Evolutionary conservation across 2,113 vertebrate species (phyloP).

Genomic region (Cryptomyrus ogoouensis): DNA sequence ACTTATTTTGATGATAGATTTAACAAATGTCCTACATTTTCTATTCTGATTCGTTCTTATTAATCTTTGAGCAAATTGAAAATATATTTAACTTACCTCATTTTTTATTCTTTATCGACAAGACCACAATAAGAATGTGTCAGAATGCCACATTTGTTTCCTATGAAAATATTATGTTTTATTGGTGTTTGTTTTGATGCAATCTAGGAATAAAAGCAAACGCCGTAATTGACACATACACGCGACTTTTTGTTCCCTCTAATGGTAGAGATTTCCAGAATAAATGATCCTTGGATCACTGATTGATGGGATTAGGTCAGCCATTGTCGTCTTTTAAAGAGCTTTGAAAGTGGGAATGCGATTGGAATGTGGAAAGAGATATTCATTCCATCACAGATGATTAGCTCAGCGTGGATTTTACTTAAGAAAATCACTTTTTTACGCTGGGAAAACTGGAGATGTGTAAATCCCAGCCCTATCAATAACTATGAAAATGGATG

Average conservation of each 20-base stretch:
- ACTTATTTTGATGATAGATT: conserved; percentile 15
- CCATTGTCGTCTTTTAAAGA: neutral
- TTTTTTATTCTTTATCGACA: neutral
- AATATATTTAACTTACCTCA: neutral
- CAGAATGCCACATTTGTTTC: neutral
- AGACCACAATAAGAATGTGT: neutral
- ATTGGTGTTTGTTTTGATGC: neutral
- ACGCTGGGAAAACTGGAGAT: neutral
- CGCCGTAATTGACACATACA: neutral
- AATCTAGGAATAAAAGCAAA: neutral
- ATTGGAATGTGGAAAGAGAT: neutral
- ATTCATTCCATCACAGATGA: neutral
- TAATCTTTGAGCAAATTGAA: conserved; percentile 9
- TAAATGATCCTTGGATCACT: neutral
- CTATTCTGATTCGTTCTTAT: conserved; percentile 11
- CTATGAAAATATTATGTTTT: neutral
- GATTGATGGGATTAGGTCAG: neutral
- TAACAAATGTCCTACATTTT: conserved; percentile 1
- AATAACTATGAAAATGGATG: neutral
- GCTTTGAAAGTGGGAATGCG: neutral
- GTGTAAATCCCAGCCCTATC: neutral
- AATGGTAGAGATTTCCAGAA: neutral
- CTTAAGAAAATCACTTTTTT: neutral
- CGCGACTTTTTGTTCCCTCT: neutral
- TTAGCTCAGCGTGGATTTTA: neutral